A percentile compares a stretch with the other conserved stretches of the same genome.
phyloP scores from a whole-genome alignment of 2,113 vertebrate species.

The Mormyrus iriodes region DNA sequence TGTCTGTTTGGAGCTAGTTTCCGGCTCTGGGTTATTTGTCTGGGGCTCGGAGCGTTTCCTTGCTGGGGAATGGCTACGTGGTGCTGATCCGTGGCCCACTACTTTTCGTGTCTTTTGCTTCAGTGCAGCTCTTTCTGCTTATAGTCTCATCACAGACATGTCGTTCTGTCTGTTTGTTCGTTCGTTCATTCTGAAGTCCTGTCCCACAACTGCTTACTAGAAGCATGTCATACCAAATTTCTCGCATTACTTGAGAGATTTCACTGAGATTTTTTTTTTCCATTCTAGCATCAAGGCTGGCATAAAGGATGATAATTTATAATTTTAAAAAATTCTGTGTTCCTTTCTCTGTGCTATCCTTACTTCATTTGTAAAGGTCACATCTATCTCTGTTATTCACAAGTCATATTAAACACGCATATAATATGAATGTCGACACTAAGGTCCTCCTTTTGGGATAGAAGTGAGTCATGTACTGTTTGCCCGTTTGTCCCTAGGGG shows the following conservation, averaged over 20 bases:
- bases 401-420: neutral
- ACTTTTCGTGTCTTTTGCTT: neutral
- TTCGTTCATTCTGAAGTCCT: neutral
- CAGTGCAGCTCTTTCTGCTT: neutral
- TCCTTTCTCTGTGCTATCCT: neutral
- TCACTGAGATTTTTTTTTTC: neutral
- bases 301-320: neutral
- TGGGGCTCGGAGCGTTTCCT: neutral
- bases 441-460: neutral
- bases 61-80: neutral
- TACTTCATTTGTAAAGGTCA: neutral
- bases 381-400: neutral
- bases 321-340: neutral
- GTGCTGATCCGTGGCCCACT: neutral
- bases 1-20: neutral
- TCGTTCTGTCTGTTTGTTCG: neutral
- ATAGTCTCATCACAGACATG: neutral
- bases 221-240: too few species aligned
- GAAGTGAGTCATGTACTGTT: neutral
- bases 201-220: neutral
- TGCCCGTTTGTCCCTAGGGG: neutral
- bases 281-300: neutral
- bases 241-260: neutral
- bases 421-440: neutral
- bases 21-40: neutral